Evolutionary conservation across 2,797 vertebrate genomes (phyloP).

Genomic region (Trematomus bernacchii): DNA sequence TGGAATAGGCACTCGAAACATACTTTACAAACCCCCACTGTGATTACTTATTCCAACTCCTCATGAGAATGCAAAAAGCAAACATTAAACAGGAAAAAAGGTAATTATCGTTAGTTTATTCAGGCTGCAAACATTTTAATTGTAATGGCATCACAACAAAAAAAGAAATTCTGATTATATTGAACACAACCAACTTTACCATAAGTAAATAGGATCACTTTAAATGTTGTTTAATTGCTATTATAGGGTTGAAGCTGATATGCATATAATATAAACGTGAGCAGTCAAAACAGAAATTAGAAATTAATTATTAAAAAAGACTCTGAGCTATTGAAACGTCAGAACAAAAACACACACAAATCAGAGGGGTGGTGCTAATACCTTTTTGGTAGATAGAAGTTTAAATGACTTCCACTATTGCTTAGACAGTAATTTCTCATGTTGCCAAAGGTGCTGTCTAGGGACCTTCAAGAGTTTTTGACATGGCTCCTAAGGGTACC

Average conservation of each 20-base stretch:
- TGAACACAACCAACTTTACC: neutral
- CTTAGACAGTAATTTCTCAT: neutral
- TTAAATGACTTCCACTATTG: neutral
- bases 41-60: neutral
- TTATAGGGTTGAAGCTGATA: conserved; percentile 14
- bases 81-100: conserved; percentile 1
- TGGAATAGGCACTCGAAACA: neutral
- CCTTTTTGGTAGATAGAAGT: neutral
- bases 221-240: conserved; percentile 12
- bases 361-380: neutral
- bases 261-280: conserved; percentile 16
- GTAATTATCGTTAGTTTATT: conserved; percentile 38
- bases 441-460: neutral
- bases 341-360: conserved; percentile 39
- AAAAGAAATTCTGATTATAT: conserved; percentile 26
- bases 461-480: neutral
- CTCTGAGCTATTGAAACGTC: conserved; percentile 15
- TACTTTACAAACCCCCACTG: neutral
- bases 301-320: conserved; percentile 1
- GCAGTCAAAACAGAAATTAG: conserved; percentile 23
- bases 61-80: conserved; percentile 15
- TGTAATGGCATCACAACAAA: conserved; percentile 46
- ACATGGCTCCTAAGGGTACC: neutral
- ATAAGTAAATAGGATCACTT: conserved; percentile 38
- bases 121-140: conserved; percentile 11